A percentile compares a stretch with the other conserved stretches of the same genome.
phyloP scores from a whole-genome alignment of 2,888 invertebrate genomes.

The Eustalomyia histrio region DNA sequence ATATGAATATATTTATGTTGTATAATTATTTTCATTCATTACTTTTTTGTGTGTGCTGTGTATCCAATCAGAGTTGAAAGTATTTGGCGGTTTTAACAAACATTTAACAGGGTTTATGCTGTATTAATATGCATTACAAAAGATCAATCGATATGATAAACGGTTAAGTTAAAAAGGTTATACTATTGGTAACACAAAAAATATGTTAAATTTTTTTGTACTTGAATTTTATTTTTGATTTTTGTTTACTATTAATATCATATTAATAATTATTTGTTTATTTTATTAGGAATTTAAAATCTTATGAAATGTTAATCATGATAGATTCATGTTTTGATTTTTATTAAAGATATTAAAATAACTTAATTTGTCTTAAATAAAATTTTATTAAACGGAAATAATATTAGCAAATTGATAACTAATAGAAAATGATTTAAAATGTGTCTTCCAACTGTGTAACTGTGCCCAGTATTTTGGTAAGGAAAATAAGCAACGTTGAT shows the following conservation, averaged over 20 bases:
- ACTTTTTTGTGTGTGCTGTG: not conserved
- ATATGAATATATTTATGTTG: not conserved
- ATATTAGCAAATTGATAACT: too few relatives aligned
- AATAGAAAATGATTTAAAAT: too few relatives aligned
- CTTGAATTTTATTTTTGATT: not conserved
- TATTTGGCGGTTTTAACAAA: not conserved
- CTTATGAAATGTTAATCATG: too few relatives aligned
- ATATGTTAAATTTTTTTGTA: too few relatives aligned
- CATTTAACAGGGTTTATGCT: not conserved
- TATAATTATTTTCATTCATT: slow-evolving; percentile 7
- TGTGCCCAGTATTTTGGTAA: too few relatives aligned
- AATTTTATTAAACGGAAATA: too few relatives aligned
- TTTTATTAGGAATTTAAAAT: not conserved
- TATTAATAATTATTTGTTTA: not conserved
- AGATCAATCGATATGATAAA: not conserved
- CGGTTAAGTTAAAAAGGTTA: not conserved
- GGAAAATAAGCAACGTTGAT: too few relatives aligned
- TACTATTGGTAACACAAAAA: not conserved
- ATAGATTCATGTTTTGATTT: too few relatives aligned
- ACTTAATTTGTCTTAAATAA: too few relatives aligned
- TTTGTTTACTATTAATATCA: not conserved
- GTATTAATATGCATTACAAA: not conserved
- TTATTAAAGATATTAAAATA: too few relatives aligned
- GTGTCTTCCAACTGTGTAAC: too few relatives aligned
- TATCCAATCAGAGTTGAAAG: slow-evolving; percentile 6